Evolutionary conservation across 1,140 invertebrate species (phyloP).

Genomic region (Meloidogyne hapla): DNA sequence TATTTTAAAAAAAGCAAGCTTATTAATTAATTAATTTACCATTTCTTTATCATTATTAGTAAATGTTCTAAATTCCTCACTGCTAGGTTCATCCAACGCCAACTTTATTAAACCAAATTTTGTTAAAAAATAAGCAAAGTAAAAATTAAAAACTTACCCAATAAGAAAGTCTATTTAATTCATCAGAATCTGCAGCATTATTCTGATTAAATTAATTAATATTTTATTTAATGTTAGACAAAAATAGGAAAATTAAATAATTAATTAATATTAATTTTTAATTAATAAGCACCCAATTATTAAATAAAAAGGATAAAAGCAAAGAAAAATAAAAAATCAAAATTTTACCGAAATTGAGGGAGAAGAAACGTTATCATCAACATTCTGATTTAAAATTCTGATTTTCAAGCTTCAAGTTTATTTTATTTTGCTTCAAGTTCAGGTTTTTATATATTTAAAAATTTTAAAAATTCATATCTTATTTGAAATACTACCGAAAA

Average conservation of each 20-base stretch:
- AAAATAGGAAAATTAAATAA: too few relatives aligned
- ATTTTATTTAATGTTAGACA: too few relatives aligned
- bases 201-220: neutral
- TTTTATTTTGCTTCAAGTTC: too few relatives aligned
- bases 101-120: constrained; percentile 11
- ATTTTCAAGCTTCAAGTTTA: too few relatives aligned
- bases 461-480: too few relatives aligned
- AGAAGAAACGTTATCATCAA: too few relatives aligned
- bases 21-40: neutral
- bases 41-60: neutral
- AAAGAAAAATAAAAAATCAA: neutral
- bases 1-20: neutral
- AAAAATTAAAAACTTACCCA: constrained; percentile 11
- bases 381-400: too few relatives aligned
- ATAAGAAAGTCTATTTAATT: constrained; percentile 22
- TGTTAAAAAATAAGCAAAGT: neutral
- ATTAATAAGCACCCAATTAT: too few relatives aligned
- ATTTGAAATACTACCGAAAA: too few relatives aligned
- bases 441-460: too few relatives aligned
- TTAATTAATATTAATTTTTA: too few relatives aligned
- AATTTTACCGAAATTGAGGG: neutral
- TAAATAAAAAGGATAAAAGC: too few relatives aligned
- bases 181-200: neutral
- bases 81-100: constrained; percentile 18
- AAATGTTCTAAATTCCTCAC: constrained; percentile 4